Evolutionary conservation across 2,113 vertebrate genomes (phyloP), one percentile per base, ranked within the genome.

Genomic region (Triplophysa dalaica): DNA sequence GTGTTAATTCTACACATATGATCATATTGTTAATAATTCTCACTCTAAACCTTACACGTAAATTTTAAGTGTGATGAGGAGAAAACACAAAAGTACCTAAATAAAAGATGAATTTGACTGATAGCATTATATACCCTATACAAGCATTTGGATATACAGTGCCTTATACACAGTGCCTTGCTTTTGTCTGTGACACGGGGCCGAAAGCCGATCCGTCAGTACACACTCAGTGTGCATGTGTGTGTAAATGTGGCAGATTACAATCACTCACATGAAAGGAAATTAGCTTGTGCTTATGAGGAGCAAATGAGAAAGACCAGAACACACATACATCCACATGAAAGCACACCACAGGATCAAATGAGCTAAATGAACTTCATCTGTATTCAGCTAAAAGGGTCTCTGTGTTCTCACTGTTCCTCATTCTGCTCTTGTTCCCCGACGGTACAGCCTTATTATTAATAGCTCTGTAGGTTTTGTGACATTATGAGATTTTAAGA

Each of bases 301-400:
- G 90, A 90, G 89, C 77, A 50, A 43, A 63, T 88, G 92, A 93
- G 86, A 88, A 89, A 89, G 87, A 82, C 85, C 90, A 91, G 85
- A 24, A 79, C 68, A 4, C 80, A 63, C 64, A 73, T 19, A 21
- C 70, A 73, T 62, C 24, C 79, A 86, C 86, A 89, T 88, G 78
- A 89, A 89, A 87, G 87, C 60, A 85, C 52, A 64, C 21, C 21
- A 17, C 58, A 50, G 54, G 73, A 67, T 70, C 38, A 62, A 60
- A 68, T 29, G 58, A 70, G 33, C 61, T 63, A 60, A 56, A 38
- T 64, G 33, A 8, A 80, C 65, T 33, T 75, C 56, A 76, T 43
- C 45, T 75, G 68, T 22, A 26, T 22, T 24, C 22, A 22, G 54
- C 26, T 70, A 63, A 75, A 48, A 62, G 58, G 45, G 22, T 33